These are phyloP conservation scores for Lamprotornis superbus DNA, from an alignment of 2,113 vertebrate genomes.

Conservation along the genomic window DNA sequence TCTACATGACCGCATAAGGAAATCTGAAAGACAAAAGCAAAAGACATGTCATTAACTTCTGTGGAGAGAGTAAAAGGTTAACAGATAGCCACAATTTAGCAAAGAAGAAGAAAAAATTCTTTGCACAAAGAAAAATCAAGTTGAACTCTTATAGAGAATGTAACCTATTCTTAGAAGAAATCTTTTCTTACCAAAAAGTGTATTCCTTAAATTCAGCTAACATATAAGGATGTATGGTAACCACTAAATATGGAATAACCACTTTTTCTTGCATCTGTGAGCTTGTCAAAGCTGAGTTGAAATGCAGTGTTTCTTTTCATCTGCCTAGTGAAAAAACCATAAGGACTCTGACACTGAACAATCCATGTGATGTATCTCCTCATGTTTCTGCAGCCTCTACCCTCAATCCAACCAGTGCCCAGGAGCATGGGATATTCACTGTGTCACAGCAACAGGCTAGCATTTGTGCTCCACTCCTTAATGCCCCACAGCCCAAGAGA, in stretches of 20 bases:
- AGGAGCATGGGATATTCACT: not conserved
- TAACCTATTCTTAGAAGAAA: not conserved
- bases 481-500: not conserved
- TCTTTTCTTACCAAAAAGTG: not conserved
- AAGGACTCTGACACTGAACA: not conserved
- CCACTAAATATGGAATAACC: not conserved
- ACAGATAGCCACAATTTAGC: not conserved
- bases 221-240: not conserved
- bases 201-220: not conserved
- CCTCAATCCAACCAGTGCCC: not conserved
- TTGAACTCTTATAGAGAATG: not conserved
- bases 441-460: not conserved
- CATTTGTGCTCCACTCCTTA: not conserved
- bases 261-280: not conserved
- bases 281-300: not conserved
- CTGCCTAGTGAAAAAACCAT: not conserved
- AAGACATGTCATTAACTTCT: not conserved
- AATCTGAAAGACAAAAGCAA: constrained; percentile 50
- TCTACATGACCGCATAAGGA: not conserved
- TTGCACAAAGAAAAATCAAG: not conserved
- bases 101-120: not conserved
- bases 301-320: not conserved
- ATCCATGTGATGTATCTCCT: fast-evolving
- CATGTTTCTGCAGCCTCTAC: not conserved
- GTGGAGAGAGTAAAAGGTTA: not conserved